These are phyloP conservation scores for Dasysyrphus tricinctus DNA, from an alignment of 2,888 invertebrate genomes.

Conservation along the genomic window DNA sequence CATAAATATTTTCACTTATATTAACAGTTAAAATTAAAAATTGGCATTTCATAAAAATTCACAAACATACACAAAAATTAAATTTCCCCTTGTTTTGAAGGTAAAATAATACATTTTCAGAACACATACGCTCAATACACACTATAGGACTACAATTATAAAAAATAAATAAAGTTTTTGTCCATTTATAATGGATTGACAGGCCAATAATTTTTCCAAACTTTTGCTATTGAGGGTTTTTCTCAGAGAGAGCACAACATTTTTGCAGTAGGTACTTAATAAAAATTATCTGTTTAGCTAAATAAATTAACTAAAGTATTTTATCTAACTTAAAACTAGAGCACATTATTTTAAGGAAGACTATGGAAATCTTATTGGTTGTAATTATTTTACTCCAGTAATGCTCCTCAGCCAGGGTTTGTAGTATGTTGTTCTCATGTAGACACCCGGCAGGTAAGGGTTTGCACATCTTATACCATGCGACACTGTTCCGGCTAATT, in stretches of 20 bases:
- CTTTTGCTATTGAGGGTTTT: conserved; percentile 7
- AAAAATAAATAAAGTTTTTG: conserved; percentile 33
- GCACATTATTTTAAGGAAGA: conserved; percentile 56
- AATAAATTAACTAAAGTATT: conserved; percentile 61
- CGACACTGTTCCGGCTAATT: conserved; percentile 95
- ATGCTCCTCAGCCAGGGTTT: conserved; percentile 95
- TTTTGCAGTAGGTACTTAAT: neutral
- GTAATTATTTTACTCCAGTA: conserved; percentile 88
- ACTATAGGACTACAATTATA: conserved; percentile 22
- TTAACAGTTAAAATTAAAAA: conserved; percentile 69
- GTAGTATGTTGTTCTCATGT: conserved; percentile 96
- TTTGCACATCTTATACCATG: conserved; percentile 98
- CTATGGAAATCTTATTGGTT: conserved; percentile 9
- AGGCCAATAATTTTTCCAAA: conserved; percentile 29
- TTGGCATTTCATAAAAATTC: conserved; percentile 64
- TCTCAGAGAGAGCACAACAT: conserved; percentile 62
- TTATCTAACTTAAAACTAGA: conserved; percentile 57
- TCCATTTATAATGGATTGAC: conserved; percentile 57
- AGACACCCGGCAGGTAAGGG: conserved; percentile 95
- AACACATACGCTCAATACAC: conserved; percentile 40
- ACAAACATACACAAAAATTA: conserved; percentile 39
- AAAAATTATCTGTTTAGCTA: conserved; percentile 25
- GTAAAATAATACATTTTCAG: neutral
- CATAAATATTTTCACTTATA: conserved; percentile 73
- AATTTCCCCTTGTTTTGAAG: neutral